Conservation (phyloP, 2,797 vertebrate genomes). For the Alcedo quadribrachys region DNA sequence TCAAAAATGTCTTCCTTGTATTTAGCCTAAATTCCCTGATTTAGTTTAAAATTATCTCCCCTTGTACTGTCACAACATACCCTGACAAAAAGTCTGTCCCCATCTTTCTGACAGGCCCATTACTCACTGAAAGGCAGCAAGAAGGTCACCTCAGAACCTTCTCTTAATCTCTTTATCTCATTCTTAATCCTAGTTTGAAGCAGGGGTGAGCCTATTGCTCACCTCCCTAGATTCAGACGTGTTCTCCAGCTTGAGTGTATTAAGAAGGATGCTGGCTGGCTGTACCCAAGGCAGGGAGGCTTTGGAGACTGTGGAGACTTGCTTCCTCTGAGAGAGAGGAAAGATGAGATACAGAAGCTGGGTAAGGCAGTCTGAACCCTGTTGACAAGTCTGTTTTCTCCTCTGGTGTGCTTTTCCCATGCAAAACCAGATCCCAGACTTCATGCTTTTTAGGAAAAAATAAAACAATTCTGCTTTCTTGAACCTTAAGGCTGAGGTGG, state of each 20-base stretch:
- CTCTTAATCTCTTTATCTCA: not conserved
- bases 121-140: too few relatives aligned
- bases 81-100: not conserved
- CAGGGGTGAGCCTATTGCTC: not conserved
- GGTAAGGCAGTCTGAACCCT: not conserved
- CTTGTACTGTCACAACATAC: not conserved
- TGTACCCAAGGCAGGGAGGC: not conserved
- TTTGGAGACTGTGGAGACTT: not conserved
- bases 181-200: not conserved
- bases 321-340: not conserved
- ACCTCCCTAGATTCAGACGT: not conserved
- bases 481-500: not conserved
- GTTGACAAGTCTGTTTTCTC: not conserved
- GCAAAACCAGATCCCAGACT: slow-evolving; percentile 22
- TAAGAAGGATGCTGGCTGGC: not conserved
- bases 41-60: not conserved
- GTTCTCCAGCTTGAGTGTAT: not conserved
- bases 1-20: not conserved
- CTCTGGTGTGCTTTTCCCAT: not conserved
- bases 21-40: not conserved
- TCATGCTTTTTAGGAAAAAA: not conserved
- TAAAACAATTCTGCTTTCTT: not conserved
- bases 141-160: not conserved
- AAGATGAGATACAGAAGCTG: not conserved
- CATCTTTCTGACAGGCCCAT: too few relatives aligned